Percentiles rank a stretch among this genome's conserved stretches.
Conservation (phyloP, 2,888 invertebrate species). For the Rhyacophila evoluta region DNA sequence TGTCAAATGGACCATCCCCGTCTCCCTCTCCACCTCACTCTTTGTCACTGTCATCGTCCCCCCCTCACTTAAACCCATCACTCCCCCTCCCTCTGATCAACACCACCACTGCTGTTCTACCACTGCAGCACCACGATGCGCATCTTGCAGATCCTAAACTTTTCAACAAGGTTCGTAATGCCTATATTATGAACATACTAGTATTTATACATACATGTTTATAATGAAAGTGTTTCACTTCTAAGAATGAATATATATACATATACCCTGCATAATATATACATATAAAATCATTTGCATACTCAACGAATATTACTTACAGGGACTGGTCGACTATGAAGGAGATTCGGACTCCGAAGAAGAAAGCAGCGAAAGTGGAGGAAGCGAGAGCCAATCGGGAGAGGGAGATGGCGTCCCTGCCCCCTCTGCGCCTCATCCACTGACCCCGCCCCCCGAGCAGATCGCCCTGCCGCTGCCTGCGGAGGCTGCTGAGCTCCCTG, state of each 20-base stretch:
- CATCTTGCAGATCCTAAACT: slow-evolving; percentile 43
- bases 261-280: too few species aligned
- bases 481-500: slow-evolving; percentile 60
- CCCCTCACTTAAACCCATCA: slow-evolving; percentile 12
- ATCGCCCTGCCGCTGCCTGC: slow-evolving; percentile 74
- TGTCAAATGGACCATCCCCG: slow-evolving; percentile 63
- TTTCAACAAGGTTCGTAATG: slow-evolving; percentile 45
- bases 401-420: slow-evolving; percentile 59
- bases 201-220: too few species aligned
- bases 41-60: neutral
- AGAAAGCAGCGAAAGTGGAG: slow-evolving; percentile 65
- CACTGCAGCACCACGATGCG: slow-evolving; percentile 30
- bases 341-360: slow-evolving; percentile 97
- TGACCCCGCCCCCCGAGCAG: slow-evolving; percentile 58
- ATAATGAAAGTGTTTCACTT: too few species aligned
- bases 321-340: slow-evolving; percentile 97
- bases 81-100: neutral
- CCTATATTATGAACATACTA: too few species aligned
- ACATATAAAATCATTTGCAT: too few species aligned
- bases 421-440: slow-evolving; percentile 43
- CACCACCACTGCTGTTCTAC: neutral
- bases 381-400: slow-evolving; percentile 19
- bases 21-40: slow-evolving; percentile 29
- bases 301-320: too few species aligned
- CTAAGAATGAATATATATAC: too few species aligned